Evolutionary conservation across 2,113 vertebrate species (phyloP).

Genomic region (Hippocampus guttulatus): DNA sequence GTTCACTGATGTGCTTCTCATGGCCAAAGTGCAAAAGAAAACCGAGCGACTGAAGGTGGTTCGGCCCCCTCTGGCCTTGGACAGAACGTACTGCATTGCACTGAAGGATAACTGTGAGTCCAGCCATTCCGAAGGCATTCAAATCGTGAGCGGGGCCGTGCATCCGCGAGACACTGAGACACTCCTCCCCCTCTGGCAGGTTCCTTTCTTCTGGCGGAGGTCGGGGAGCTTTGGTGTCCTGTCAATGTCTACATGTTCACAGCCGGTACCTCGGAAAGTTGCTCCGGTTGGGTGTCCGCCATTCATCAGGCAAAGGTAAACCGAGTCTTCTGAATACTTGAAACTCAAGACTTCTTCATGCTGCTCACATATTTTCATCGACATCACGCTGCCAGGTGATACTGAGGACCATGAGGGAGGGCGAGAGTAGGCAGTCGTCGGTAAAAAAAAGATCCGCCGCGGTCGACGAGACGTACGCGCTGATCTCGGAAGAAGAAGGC

Average conservation of each 20-base stretch:
- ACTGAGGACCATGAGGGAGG: constrained; percentile 50
- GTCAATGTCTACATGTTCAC: constrained; percentile 65
- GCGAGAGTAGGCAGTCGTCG: constrained; percentile 35
- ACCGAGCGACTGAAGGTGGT: constrained; percentile 75
- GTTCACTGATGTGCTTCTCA: constrained; percentile 79
- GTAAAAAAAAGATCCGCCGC: constrained; percentile 14
- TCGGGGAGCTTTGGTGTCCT: constrained; percentile 65
- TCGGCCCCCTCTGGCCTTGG: constrained; percentile 76
- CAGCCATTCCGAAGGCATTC: neutral
- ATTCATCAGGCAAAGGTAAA: constrained; percentile 67
- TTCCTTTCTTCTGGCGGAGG: constrained; percentile 72
- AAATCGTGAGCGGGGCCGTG: neutral
- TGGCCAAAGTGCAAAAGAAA: constrained; percentile 81
- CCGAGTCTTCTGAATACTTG: too few relatives aligned
- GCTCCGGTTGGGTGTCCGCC: constrained; percentile 62
- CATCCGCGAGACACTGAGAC: neutral
- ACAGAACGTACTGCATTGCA: constrained; percentile 67
- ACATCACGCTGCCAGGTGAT: constrained; percentile 46
- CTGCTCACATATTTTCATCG: neutral
- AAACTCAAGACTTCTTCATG: too few relatives aligned
- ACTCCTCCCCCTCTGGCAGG: constrained; percentile 42
- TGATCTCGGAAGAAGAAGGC: neutral
- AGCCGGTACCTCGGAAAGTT: constrained; percentile 57
- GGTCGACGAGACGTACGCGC: neutral
- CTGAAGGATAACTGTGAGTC: constrained; percentile 78